A percentile compares a stretch with the other conserved stretches of the same genome.
phyloP scores from a whole-genome alignment of 2,888 invertebrate species.

The Synanthedon vespiformis region DNA sequence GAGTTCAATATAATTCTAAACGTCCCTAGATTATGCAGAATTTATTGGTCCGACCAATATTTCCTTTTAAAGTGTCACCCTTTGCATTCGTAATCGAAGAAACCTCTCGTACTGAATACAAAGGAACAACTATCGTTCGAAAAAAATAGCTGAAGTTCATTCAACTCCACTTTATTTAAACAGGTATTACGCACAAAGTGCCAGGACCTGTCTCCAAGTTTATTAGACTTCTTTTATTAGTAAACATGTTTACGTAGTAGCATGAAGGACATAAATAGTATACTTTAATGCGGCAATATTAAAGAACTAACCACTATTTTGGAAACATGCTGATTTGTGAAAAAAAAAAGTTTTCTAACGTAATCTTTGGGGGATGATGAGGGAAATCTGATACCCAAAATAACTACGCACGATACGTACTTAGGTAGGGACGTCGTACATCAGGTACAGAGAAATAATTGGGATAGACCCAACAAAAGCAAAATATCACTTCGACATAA shows the following conservation, averaged over 20 bases:
- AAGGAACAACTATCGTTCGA: conserved; percentile 38
- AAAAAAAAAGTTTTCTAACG: too few species aligned
- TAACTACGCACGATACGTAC: too few species aligned
- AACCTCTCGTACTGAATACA: conserved; percentile 55
- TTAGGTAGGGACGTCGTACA: too few species aligned
- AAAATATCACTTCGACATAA: too few species aligned
- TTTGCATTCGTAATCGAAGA: conserved; percentile 63
- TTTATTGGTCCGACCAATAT: conserved; percentile 43
- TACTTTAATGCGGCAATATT: too few species aligned
- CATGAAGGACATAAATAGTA: too few species aligned
- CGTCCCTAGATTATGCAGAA: conserved; percentile 14
- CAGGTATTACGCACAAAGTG: conserved; percentile 9
- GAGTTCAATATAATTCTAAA: not conserved
- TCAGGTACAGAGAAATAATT: too few species aligned
- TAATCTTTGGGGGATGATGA: too few species aligned
- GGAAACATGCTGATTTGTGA: too few species aligned
- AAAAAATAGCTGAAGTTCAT: conserved; percentile 44
- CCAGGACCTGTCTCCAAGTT: conserved; percentile 6
- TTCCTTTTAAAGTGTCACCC: conserved; percentile 60
- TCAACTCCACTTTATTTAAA: conserved; percentile 38
- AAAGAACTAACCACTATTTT: too few species aligned
- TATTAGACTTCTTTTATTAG: conserved; percentile 2
- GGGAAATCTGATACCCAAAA: too few species aligned
- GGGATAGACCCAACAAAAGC: too few species aligned
- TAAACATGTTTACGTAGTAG: not conserved